Evolutionary conservation across 2,797 vertebrate species (phyloP).

Genomic region (Nyctalus aviator): DNA sequence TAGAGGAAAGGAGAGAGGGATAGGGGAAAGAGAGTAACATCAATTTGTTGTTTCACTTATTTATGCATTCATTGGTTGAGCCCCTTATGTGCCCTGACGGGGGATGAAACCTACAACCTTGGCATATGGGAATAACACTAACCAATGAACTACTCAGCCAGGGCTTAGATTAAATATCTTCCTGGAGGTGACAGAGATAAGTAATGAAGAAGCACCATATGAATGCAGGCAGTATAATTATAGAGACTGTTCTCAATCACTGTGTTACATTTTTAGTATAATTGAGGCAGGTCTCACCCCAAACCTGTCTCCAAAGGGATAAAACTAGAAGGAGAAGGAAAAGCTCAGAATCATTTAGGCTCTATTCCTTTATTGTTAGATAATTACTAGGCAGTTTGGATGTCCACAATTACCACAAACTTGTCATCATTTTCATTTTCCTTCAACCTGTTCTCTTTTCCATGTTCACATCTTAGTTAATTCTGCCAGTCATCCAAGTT

Average conservation of each 20-base stretch:
- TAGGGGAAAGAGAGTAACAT: no score
- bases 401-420: not conserved
- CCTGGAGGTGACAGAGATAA: not conserved
- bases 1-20: no score
- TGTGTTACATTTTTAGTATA: not conserved
- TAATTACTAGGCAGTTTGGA: not conserved
- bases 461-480: not conserved
- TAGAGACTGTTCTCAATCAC: not conserved
- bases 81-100: no score
- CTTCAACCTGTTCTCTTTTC: not conserved
- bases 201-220: not conserved
- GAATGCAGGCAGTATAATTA: not conserved
- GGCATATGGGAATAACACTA: no score
- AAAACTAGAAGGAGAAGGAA: not conserved
- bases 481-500: not conserved
- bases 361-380: not conserved
- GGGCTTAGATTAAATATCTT: not conserved
- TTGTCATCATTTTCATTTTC: not conserved
- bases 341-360: not conserved
- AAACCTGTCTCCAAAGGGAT: not conserved
- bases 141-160: no score
- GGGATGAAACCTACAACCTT: no score
- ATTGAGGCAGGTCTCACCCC: not conserved
- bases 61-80: no score
- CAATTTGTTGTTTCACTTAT: no score